Evolutionary conservation across 2,113 vertebrate genomes (phyloP), one percentile per base, ranked within the genome.

Genomic region (Pelecanoides urinatrix): DNA sequence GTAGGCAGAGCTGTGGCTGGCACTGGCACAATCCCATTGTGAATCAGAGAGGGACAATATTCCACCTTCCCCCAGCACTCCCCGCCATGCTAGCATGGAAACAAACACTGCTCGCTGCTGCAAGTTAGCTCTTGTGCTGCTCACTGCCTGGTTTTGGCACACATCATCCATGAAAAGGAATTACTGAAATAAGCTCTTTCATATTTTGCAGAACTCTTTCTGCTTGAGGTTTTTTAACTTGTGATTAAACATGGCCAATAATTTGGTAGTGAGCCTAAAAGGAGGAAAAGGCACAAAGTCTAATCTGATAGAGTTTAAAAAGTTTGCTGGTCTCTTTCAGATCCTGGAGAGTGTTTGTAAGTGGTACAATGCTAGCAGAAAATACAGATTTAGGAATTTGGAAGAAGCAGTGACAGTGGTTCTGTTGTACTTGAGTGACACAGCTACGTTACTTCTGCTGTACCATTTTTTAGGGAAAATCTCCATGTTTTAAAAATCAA

Each of bases 41-140:
- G 32, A 36, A 44, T 1, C 3, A 2, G 55, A 44, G 40, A 36
- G 27, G 10, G n/a, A 42, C 66, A 36, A 2, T 16, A 5, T 27
- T 40, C 20, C 27, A 27, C 25, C 9, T 36, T 47, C 38, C 56
- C 36, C 18, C 1, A 1, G 36, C 3, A 2, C 26, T 67, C 26
- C n/a, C n/a, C 3, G 6, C 34, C 27, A 11, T 0, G 2, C 52
- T 7, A 21, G 29, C 38, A 7, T 3, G 5, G 50, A 42, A 83
- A 25, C 11, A 42, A 32, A 32, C 49, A 2, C 0, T 2, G 5
- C 20, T 65, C 1, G 0, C 47, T 40, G 30, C n/a, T 56, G 52
- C 25, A 1, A 3, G 38, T 27, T 16, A 16, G 18, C 45, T 44
- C 50, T 30, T 9, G 44, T 3, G 1, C 47, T 38, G n/a, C 52